A percentile compares a stretch with the other conserved stretches of the same genome.
These are phyloP conservation scores for Chaetodon trifasciatus DNA, from an alignment of 2,797 vertebrate species.

Conservation along the genomic window DNA sequence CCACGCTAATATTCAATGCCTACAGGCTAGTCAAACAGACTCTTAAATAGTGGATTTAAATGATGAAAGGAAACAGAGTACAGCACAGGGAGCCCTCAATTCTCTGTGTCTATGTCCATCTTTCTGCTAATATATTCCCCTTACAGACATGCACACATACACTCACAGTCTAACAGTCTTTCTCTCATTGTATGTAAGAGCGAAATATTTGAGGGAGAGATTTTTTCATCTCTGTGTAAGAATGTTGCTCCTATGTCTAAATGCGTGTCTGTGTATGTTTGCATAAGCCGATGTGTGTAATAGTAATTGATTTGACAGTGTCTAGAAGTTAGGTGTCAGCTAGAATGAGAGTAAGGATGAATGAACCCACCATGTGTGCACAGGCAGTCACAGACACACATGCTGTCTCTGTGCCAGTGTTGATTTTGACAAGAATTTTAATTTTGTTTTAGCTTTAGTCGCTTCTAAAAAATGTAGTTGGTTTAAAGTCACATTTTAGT, in stretches of 20 bases:
- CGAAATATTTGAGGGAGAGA: not conserved
- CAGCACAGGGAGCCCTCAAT: not conserved
- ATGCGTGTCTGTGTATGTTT: not conserved
- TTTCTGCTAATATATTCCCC: constrained; percentile 11
- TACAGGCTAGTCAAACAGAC: constrained; percentile 15
- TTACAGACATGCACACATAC: not conserved
- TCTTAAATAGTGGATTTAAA: constrained; percentile 29
- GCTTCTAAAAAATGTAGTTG: too few species aligned
- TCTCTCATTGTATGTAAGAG: not conserved
- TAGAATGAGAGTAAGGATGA: constrained; percentile 56
- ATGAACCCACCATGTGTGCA: constrained; percentile 67
- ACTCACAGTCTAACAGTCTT: not conserved
- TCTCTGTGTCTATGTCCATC: not conserved
- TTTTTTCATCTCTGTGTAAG: not conserved
- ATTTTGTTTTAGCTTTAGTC: not conserved
- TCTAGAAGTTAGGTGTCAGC: constrained; percentile 62
- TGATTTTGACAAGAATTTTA: not conserved
- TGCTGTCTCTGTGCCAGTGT: not conserved
- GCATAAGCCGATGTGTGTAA: not conserved
- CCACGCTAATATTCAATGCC: not conserved
- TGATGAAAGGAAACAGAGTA: constrained; percentile 24
- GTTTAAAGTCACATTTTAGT: too few species aligned
- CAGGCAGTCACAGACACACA: not conserved
- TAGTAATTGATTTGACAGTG: constrained; percentile 69
- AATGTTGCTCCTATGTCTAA: not conserved